Evolutionary conservation across 2,113 vertebrate species (phyloP), one percentile per base, ranked within the genome.

Genomic region (Corvus moneduloides): DNA sequence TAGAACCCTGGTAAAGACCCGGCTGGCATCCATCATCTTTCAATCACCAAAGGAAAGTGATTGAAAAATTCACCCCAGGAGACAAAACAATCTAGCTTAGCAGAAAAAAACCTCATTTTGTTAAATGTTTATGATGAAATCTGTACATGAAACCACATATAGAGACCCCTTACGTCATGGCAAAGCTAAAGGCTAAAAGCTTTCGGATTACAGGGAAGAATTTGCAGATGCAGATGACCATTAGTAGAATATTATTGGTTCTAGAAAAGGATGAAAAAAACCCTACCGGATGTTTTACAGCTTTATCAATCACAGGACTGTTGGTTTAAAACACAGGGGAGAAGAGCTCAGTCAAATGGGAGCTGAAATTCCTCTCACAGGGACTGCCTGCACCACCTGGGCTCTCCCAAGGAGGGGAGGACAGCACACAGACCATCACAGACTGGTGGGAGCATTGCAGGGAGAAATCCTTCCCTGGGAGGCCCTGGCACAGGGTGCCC

Each of bases 31-130:
- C 71, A 80, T 85, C 72, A 90, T 85, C 82, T 93, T 85, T 91
- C 78, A 93, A 15, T 85, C 75, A 83, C 67, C 59, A 85, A 76
- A 92, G 66, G 81, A 94, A 97, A 96, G 87, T 87, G 88, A 90
- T 90, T 77, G 75, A 62, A 97, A 89, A 48, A 19, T 64, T 75
- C 77, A 78, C 64, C 44, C 56, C 73, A 43, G 61, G 79, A 86
- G 62, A 67, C 49, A 87, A 95, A 96, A 68, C 56, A 92, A 87
- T 63, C 48, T 52, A 92, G 89, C 49, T 73, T 79, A 85, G 46
- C 22, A 87, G 64, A 81, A 80, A 73, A 56, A 18, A 0, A 1
- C 3, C 19, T 58, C 18, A 0, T 86, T 86, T 92, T 32, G 59
- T 80, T 88, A 78, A 77, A 90, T 66, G 27, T 76, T 83, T 92